Evolutionary conservation across 1,140 invertebrate genomes (phyloP), one percentile per base, ranked within the genome.

Genomic region (Colletes gigas): DNA sequence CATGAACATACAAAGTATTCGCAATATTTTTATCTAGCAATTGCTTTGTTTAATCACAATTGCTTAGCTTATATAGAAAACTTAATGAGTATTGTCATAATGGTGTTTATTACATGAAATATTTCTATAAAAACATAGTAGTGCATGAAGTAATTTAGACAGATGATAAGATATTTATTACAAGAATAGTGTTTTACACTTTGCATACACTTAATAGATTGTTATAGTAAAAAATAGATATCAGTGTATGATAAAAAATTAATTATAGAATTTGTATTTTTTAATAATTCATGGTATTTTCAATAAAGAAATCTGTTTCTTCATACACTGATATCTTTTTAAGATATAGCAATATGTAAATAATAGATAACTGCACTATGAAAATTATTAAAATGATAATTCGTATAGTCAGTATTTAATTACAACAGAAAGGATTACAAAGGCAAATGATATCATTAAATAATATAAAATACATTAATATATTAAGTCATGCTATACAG

Each of bases 381-480:
- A 68, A 14, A 44, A 60, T 57, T 15, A 57, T 14, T 47, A 17
- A 30, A n/a, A 21, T 14, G 41, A 1, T 67, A 67, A 17, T 14
- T 30, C 14, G 17, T 70, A 50, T 39, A 68, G 19, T 69, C 15
- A 59, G 30, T 62, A 44, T 15, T 50, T 52, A 60, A 65, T 7
- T 62, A 39, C 39, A 17, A 21, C 15, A 12, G 9, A 47, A 1
- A 0, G 19, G 5, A 71, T 68, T 59, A 15, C 69, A 30, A 30
- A 19, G 19, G 17, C 3, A 70, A 8, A 19, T 70, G 39, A 50
- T 41, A 30, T 41, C 2, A 12, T 60, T n/a, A 14, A 59, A 68
- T 59, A 39, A 63, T 67, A 77, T 47, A n/a, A 77, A 50, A 47
- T 59, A 69, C 21, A 9, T 77, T 50, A 70, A 44, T 70, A 30